phyloP scores from a whole-genome alignment of 2,113 vertebrate genomes.

The Lichenostomus cassidix region DNA sequence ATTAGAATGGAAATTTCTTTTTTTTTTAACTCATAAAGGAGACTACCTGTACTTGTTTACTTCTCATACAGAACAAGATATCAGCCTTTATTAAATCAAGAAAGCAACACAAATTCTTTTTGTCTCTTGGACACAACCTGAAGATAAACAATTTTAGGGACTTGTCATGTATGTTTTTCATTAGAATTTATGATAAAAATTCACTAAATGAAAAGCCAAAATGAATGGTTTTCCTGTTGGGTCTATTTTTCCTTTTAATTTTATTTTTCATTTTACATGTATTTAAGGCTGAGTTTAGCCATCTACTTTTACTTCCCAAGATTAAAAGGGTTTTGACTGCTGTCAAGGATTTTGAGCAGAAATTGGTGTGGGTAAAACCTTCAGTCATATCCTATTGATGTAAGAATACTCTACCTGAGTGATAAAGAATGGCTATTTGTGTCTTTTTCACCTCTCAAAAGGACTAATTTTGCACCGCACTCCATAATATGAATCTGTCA shows the following conservation, averaged over 20 bases:
- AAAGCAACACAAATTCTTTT: neutral
- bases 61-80: neutral
- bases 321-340: neutral
- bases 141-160: neutral
- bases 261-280: neutral
- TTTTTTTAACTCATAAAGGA: neutral
- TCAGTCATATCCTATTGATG: neutral
- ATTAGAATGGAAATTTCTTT: neutral
- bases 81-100: neutral
- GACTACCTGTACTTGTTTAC: neutral
- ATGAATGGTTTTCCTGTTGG: neutral
- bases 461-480: neutral
- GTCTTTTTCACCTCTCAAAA: neutral
- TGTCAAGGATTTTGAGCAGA: neutral
- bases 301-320: neutral
- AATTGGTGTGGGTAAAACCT: neutral
- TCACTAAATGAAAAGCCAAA: neutral
- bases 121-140: neutral
- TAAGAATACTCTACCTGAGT: neutral
- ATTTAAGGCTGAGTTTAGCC: neutral
- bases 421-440: neutral
- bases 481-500: neutral
- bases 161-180: neutral
- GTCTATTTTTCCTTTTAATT: accelerated
- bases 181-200: neutral